A percentile compares a stretch with the other conserved stretches of the same genome.
Evolutionary conservation across 1,140 invertebrate genomes (phyloP).

Genomic region (Rhopalosiphum padi): DNA sequence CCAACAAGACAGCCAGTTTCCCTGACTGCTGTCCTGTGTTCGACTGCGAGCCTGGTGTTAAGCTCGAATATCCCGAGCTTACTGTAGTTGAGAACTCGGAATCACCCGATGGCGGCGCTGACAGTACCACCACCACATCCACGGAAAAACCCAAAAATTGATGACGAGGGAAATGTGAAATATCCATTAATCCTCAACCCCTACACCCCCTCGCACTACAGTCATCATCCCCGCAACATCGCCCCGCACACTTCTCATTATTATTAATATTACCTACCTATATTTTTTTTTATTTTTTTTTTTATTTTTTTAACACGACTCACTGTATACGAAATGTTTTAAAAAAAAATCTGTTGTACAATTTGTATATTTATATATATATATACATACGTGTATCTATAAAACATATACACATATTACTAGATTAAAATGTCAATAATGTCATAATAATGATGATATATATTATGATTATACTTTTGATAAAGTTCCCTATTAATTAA

Average conservation of each 20-base stretch:
- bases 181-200: neutral
- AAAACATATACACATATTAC: neutral
- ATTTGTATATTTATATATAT: neutral
- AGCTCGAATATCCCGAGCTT: slow-evolving; percentile 84
- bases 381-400: slow-evolving; percentile 12
- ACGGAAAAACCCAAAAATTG: slow-evolving; percentile 53
- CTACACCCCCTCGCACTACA: neutral
- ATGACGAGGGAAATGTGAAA: neutral
- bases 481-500: slow-evolving; percentile 33
- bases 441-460: neutral
- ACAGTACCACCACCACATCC: slow-evolving; percentile 56
- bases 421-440: slow-evolving; percentile 24
- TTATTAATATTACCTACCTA: slow-evolving; percentile 21
- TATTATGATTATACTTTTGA: neutral
- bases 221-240: neutral
- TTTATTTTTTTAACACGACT: slow-evolving; percentile 46
- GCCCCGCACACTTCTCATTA: slow-evolving; percentile 31
- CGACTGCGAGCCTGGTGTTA: slow-evolving; percentile 82
- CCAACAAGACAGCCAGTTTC: slow-evolving; percentile 86
- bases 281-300: slow-evolving; percentile 30
- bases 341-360: neutral
- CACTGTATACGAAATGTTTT: slow-evolving; percentile 34
- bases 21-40: slow-evolving; percentile 84
- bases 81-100: slow-evolving; percentile 67
- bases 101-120: slow-evolving; percentile 65